phyloP scores from a whole-genome alignment of 2,113 vertebrate species.

The Chiloscyllium plagiosum region DNA sequence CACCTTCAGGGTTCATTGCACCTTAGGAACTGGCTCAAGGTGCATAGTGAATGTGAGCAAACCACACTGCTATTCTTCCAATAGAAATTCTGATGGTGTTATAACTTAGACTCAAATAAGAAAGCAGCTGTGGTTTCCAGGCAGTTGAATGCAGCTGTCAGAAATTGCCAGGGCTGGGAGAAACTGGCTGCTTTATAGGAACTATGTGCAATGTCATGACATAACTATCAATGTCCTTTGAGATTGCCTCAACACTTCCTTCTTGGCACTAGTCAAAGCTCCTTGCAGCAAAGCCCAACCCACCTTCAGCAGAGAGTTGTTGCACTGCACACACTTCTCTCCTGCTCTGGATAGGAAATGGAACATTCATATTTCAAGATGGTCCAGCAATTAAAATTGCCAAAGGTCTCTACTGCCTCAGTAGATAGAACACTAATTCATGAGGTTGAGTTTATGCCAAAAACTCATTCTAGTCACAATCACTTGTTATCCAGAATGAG shows the following conservation, averaged over 20 bases:
- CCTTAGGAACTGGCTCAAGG: neutral
- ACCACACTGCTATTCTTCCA: neutral
- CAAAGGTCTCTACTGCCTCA: neutral
- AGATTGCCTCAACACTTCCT: neutral
- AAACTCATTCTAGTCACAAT: neutral
- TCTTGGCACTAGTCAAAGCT: neutral
- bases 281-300: neutral
- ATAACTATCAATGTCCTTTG: neutral
- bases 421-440: neutral
- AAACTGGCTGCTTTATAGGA: too few species aligned
- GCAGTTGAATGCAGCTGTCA: too few species aligned
- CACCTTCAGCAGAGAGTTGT: neutral
- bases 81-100: neutral
- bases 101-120: too few species aligned
- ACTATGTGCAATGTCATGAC: too few species aligned
- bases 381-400: neutral
- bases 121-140: too few species aligned
- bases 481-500: neutral
- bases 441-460: neutral
- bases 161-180: too few species aligned
- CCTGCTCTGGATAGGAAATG: neutral
- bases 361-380: neutral
- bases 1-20: neutral
- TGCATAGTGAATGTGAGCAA: neutral
- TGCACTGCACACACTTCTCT: neutral